Evolutionary conservation across 1,140 invertebrate species (phyloP).

Genomic region (Uloborus diversus): DNA sequence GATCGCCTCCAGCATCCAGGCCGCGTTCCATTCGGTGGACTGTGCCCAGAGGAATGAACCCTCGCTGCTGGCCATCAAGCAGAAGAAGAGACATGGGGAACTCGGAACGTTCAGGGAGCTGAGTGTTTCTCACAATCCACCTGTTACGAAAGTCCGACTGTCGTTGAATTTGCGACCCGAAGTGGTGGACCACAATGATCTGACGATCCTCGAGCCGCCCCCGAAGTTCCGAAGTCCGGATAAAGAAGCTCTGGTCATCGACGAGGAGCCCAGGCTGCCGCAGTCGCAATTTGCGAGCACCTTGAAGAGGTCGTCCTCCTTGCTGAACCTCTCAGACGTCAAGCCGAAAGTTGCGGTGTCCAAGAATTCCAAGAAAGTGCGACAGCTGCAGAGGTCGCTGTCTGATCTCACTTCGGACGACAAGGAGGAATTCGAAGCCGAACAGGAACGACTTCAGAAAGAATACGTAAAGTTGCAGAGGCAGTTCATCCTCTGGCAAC

Average conservation of each 20-base stretch:
- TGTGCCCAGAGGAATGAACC: conserved; percentile 3
- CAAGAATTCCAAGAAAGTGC: background rate
- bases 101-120: background rate
- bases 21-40: conserved; percentile 40
- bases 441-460: conserved; percentile 36
- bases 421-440: conserved; percentile 30
- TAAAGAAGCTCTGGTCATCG: conserved; percentile 6
- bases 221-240: conserved; percentile 24
- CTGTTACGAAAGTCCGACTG: conserved; percentile 2
- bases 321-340: conserved; percentile 11
- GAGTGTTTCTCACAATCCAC: background rate
- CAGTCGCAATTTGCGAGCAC: too few species aligned
- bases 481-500: conserved; percentile 51
- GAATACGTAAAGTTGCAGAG: conserved; percentile 48
- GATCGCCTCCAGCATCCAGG: conserved; percentile 41
- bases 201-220: background rate
- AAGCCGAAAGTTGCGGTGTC: background rate
- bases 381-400: conserved; percentile 29
- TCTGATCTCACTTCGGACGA: conserved; percentile 13
- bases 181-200: background rate
- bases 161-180: background rate
- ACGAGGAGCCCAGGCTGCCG: background rate
- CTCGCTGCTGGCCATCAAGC: conserved; percentile 42
- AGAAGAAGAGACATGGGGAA: background rate
- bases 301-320: conserved; percentile 18